These are phyloP conservation scores for Stegodyphus dumicola DNA, from an alignment of 1,140 invertebrate species.

Conservation along the genomic window DNA sequence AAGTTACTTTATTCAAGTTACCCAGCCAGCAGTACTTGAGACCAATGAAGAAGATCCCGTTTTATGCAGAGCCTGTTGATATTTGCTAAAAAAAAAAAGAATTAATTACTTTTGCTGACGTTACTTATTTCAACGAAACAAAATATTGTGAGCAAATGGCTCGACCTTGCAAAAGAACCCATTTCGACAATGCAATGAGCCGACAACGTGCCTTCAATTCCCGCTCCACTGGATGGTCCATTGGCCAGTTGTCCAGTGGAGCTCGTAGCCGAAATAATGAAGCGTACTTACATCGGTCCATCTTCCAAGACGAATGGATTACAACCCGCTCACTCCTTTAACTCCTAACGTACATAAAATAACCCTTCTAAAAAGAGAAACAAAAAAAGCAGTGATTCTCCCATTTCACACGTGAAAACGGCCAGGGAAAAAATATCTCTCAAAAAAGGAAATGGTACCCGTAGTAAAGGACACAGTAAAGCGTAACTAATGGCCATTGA, in stretches of 20 bases:
- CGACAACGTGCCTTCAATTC: not conserved
- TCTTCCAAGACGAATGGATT: constrained; percentile 58
- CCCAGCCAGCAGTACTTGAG: too few species aligned
- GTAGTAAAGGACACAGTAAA: constrained; percentile 21
- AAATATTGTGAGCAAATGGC: too few species aligned
- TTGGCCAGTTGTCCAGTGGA: constrained; percentile 44
- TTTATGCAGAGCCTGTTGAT: too few species aligned
- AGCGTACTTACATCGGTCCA: constrained; percentile 42
- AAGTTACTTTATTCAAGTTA: too few species aligned
- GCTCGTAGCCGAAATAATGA: constrained; percentile 59
- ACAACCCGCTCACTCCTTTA: constrained; percentile 17
- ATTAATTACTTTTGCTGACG: too few species aligned
- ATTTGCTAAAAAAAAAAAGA: too few species aligned
- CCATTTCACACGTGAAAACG: constrained; percentile 59
- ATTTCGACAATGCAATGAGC: not conserved
- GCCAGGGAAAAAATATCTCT: constrained; percentile 9
- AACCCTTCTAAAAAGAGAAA: not conserved
- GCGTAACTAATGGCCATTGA: constrained; percentile 55
- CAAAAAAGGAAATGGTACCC: constrained; percentile 33
- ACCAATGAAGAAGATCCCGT: too few species aligned
- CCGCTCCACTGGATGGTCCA: not conserved
- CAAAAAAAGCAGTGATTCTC: constrained; percentile 10
- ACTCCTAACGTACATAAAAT: constrained; percentile 15
- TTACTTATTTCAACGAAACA: too few species aligned
- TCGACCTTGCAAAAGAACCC: too few species aligned